Percentiles rank a stretch among this genome's conserved stretches.
Evolutionary conservation across 2,113 vertebrate genomes (phyloP).

Genomic region (Etia nguti): DNA sequence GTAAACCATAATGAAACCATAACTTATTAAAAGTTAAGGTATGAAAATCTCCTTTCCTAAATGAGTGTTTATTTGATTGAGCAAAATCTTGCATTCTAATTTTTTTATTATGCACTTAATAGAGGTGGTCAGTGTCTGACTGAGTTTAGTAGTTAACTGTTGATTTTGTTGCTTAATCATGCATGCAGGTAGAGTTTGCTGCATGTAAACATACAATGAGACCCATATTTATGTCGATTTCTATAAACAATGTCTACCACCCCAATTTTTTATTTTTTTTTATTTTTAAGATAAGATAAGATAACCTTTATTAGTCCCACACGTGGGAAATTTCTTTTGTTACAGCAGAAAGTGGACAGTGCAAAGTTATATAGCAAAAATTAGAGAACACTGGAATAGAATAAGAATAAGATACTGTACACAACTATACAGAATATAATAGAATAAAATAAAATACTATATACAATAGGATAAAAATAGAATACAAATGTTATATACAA

Average conservation of each 20-base stretch:
- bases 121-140: neutral
- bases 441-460: too few species aligned
- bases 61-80: neutral
- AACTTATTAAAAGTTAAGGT: neutral
- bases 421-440: too few species aligned
- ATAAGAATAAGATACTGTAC: too few species aligned
- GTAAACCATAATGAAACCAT: neutral
- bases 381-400: too few species aligned
- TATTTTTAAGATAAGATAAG: too few species aligned
- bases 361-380: too few species aligned
- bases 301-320: too few species aligned
- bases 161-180: neutral
- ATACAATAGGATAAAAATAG: too few species aligned
- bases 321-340: too few species aligned
- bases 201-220: neutral
- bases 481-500: too few species aligned
- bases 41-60: neutral
- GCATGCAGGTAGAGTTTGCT: neutral
- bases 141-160: neutral
- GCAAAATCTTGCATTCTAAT: neutral
- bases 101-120: neutral
- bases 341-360: too few species aligned
- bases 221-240: neutral
- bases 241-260: neutral
- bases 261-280: neutral